A percentile compares a stretch with the other conserved stretches of the same genome.
Evolutionary conservation across 2,113 vertebrate genomes (phyloP).

Genomic region (Prietella phreatophila): DNA sequence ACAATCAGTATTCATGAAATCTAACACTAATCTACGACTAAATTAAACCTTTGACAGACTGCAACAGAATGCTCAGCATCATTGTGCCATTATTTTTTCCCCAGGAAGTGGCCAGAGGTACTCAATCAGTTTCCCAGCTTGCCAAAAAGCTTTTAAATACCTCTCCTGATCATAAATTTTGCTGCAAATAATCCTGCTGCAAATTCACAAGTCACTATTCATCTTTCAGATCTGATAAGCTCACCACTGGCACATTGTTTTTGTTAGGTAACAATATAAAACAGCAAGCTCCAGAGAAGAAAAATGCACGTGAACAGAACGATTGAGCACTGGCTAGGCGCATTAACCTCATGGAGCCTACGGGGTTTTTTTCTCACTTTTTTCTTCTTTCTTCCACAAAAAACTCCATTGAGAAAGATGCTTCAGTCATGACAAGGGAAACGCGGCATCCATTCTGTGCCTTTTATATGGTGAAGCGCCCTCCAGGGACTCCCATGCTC

Average conservation of each 20-base stretch:
- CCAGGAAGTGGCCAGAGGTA: neutral
- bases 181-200: neutral
- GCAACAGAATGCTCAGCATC: constrained; percentile 11
- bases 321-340: neutral
- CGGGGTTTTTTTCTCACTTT: neutral
- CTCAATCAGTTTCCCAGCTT: constrained; percentile 1
- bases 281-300: neutral
- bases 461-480: constrained; percentile 21
- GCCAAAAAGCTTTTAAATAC: neutral
- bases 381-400: neutral
- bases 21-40: neutral
- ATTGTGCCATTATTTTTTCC: neutral
- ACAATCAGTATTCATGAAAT: neutral
- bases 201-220: neutral
- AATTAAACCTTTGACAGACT: neutral
- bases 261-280: neutral
- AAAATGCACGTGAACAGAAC: neutral
- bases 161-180: neutral
- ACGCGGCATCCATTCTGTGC: constrained; percentile 14
- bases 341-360: neutral
- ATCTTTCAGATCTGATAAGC: neutral
- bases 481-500: constrained; percentile 21
- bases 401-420: constrained; percentile 25
- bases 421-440: constrained; percentile 35
- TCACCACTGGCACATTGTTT: neutral